Evolutionary conservation across 2,113 vertebrate species (phyloP).

Genomic region (Gopherus evgoodei): DNA sequence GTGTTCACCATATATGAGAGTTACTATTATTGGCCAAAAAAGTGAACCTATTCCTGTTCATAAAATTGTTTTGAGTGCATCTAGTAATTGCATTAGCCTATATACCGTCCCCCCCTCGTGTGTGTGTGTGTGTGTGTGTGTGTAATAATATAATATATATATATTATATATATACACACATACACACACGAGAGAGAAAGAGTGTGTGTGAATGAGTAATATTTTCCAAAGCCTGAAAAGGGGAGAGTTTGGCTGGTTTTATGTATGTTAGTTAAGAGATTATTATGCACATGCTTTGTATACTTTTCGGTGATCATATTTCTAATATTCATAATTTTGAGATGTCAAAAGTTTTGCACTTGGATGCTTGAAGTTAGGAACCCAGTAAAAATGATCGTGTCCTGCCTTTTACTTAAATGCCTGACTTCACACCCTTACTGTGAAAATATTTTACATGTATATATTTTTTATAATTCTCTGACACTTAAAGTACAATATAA

Average conservation of each 20-base stretch:
- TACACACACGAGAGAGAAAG: too few species aligned
- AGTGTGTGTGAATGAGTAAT: background rate
- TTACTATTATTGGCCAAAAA: background rate
- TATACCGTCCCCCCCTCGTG: background rate
- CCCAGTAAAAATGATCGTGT: background rate
- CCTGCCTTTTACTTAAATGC: background rate
- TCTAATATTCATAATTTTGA: background rate
- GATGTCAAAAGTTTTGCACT: background rate
- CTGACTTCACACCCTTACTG: background rate
- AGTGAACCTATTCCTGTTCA: background rate
- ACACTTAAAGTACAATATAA: background rate
- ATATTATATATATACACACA: too few species aligned
- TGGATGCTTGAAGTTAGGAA: background rate
- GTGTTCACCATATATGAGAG: background rate
- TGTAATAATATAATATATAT: too few species aligned
- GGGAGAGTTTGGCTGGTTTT: background rate
- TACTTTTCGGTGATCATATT: background rate
- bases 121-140: too few species aligned
- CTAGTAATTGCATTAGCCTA: background rate
- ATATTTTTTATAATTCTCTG: background rate
- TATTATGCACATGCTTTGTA: background rate
- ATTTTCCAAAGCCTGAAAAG: background rate
- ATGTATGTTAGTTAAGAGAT: background rate
- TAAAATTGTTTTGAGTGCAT: background rate
- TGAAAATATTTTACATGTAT: background rate